phyloP scores from a whole-genome alignment of 2,888 invertebrate species.

The Polyommatus iphigenia region DNA sequence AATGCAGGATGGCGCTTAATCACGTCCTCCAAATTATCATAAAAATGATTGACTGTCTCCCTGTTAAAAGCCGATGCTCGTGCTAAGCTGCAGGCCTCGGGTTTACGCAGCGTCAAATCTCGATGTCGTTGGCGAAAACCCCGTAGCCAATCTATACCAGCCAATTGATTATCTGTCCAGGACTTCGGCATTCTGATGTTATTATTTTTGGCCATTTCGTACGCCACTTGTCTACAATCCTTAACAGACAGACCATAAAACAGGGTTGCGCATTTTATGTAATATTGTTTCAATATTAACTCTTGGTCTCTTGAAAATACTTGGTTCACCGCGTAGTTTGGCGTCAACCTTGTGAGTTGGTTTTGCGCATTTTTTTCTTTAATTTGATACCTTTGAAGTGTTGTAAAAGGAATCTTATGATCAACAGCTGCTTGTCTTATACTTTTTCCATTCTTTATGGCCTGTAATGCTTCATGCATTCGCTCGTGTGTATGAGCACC shows the following conservation, averaged over 20 bases:
- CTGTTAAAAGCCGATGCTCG: constrained; percentile 35
- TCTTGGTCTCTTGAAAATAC: constrained; percentile 32
- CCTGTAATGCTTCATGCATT: constrained; percentile 13
- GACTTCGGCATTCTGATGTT: constrained; percentile 33
- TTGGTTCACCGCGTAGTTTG: constrained; percentile 31
- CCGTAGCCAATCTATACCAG: constrained; percentile 35
- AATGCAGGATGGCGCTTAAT: constrained; percentile 33
- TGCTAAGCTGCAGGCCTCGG: constrained; percentile 37
- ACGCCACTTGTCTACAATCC: constrained; percentile 23
- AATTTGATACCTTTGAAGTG: neutral
- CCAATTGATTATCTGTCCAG: constrained; percentile 35
- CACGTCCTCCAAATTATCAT: constrained; percentile 36
- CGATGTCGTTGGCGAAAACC: constrained; percentile 33
- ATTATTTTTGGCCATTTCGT: constrained; percentile 34
- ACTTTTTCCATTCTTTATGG: constrained; percentile 9
- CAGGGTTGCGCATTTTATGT: constrained; percentile 27
- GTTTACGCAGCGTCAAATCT: constrained; percentile 32
- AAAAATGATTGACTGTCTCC: constrained; percentile 32
- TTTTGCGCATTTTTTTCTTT: neutral
- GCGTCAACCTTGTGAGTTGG: constrained; percentile 13
- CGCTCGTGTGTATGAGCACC: neutral
- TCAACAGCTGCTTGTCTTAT: constrained; percentile 13
- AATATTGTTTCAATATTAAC: constrained; percentile 30
- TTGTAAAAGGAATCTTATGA: constrained; percentile 6
- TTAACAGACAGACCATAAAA: constrained; percentile 33